Evolutionary conservation across 2,113 vertebrate species (phyloP).

Genomic region (Spheniscus mendiculus): DNA sequence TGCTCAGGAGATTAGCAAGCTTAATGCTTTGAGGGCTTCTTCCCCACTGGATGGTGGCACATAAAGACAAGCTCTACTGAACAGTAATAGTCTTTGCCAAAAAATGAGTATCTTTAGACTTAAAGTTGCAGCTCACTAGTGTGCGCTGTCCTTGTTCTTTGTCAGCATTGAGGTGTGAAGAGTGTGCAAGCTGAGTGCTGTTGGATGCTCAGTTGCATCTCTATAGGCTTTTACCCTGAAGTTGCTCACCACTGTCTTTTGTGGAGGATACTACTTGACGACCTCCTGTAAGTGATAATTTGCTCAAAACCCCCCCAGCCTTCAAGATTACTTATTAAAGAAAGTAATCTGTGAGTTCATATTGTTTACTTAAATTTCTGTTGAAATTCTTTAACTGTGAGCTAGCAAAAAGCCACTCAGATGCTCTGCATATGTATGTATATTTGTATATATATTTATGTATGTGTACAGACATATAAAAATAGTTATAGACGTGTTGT

Average conservation of each 20-base stretch:
- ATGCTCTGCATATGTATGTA: neutral
- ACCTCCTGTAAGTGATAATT: neutral
- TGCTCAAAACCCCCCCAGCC: neutral
- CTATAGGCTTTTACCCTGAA: neutral
- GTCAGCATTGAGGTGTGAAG: neutral
- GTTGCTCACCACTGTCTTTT: neutral
- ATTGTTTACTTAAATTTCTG: neutral
- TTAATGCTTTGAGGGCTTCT: neutral
- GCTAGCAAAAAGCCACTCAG: neutral
- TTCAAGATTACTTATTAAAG: neutral
- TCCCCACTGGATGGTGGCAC: neutral
- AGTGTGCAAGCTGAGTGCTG: neutral
- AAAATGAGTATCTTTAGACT: neutral
- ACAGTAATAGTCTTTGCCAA: neutral
- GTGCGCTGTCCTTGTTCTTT: neutral
- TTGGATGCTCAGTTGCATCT: neutral
- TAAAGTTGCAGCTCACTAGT: neutral
- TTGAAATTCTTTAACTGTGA: neutral
- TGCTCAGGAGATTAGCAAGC: neutral
- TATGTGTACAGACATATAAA: neutral
- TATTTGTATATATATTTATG: neutral
- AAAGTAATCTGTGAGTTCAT: neutral
- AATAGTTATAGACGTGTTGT: neutral
- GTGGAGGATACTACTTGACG: neutral
- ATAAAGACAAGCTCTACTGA: neutral